Evolutionary conservation across 2,888 invertebrate species (phyloP), one percentile per base, ranked within the genome.

Genomic region (Tinea trinotella): DNA sequence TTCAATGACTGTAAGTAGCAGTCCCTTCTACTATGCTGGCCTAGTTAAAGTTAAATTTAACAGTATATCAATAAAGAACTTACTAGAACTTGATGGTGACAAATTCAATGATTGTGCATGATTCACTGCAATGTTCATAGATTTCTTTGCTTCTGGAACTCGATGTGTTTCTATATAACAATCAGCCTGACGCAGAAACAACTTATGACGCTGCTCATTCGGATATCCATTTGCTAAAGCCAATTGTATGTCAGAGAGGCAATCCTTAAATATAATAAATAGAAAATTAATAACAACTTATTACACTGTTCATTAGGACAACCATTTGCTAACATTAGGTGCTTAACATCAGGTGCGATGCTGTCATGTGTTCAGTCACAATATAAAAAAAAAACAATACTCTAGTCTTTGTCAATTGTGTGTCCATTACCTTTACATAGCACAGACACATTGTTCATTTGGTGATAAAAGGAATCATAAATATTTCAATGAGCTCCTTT

Each of bases 191-290:
- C 94, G 86, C 13, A 92, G 70, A 54, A 89, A 77, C 54, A 95
- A 74, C 74, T 94, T 94, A 62, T 90, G 88, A 22, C 75, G 75
- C 52, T 89, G 77, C 55, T 89, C 87, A 35, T 73, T 65, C 0
- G 93, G 92, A 66, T 92, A 93, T 7, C 88, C 87, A 59, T 86
- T 77, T 34, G 85, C 71, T 9, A 92, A 68, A 0, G 91, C 91
- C 53, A 88, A 63, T 17, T 88, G 75, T 22, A 92, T 88, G 70
- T 93, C 93, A 57, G 79, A 71, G 19, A 92, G 63, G 61, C 91
- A 90, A 52, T 90, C 89, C 89, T 91, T 64, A 10, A 40, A 40
- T 40, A 40, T 13, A 40, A 15, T 40, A 40, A 30, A 30, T 10
- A 10, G 7, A 4, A 30, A 30, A 30, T 30, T 30, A 30, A 10